Conservation (phyloP, 2,888 invertebrate species). For the Sepiola atlantica region DNA sequence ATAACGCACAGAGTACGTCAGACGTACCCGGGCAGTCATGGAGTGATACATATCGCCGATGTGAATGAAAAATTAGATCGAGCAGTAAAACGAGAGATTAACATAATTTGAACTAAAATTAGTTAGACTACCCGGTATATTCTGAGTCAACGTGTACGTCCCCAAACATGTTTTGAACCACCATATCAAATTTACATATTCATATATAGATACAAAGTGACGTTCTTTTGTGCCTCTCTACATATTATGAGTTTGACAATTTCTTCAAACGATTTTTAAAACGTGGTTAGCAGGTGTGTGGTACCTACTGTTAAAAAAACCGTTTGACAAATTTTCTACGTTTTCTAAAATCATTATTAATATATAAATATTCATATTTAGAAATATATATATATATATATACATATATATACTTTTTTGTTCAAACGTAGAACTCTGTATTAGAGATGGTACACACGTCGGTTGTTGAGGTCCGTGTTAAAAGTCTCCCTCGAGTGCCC, state of each 20-base stretch:
- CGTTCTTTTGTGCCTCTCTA: background rate
- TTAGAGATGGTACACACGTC: slow-evolving; percentile 46
- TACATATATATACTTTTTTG: background rate
- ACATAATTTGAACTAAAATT: no score
- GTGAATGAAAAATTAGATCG: no score
- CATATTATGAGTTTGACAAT: background rate
- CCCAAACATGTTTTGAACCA: no score
- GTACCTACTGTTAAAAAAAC: background rate
- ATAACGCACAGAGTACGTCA: no score
- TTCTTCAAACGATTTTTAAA: background rate
- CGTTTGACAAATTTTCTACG: background rate
- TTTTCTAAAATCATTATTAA: background rate
- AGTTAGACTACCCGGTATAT: no score
- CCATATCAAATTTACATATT: no score
- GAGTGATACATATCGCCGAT: no score
- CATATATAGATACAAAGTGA: no score
- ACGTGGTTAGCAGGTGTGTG: background rate
- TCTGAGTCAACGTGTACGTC: no score
- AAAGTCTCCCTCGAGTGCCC: slow-evolving; percentile 33
- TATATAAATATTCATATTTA: background rate
- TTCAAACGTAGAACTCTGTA: slow-evolving; percentile 47
- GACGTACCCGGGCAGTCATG: no score
- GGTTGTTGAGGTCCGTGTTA: slow-evolving; percentile 37
- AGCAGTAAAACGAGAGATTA: no score
- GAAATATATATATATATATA: background rate